A percentile compares a stretch with the other conserved stretches of the same genome.
phyloP scores from a whole-genome alignment of 1,140 invertebrate species.

The Drosophila ambigua region DNA sequence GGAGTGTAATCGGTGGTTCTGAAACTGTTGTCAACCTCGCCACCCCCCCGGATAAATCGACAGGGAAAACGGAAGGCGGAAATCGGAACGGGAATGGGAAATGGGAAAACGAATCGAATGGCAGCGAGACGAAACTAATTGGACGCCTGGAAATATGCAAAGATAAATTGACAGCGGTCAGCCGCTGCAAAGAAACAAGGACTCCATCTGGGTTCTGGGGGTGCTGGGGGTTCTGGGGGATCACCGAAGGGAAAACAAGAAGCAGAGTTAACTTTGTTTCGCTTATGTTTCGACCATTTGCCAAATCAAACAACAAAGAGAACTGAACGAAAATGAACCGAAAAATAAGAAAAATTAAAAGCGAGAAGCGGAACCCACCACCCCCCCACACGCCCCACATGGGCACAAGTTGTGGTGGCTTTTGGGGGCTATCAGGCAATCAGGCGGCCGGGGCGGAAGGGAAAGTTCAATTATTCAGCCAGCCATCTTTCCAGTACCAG shows the following conservation, averaged over 20 bases:
- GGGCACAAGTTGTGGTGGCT: constrained; percentile 3
- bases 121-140: constrained; percentile 77
- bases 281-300: constrained; percentile 61
- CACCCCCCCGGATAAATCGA: constrained; percentile 1
- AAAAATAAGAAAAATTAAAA: constrained; percentile 34
- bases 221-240: not conserved
- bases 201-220: too few relatives aligned
- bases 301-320: constrained; percentile 53
- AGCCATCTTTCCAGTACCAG: constrained; percentile 10
- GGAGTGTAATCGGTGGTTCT: constrained; percentile 56
- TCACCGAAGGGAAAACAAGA: constrained; percentile 15
- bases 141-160: constrained; percentile 72
- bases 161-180: constrained; percentile 72
- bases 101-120: constrained; percentile 56
- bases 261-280: constrained; percentile 49
- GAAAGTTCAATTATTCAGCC: constrained; percentile 77
- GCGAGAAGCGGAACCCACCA: constrained; percentile 11
- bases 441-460: constrained; percentile 69
- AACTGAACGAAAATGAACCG: constrained; percentile 8
- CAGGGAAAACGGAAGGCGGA: constrained; percentile 13
- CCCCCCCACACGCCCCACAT: not conserved
- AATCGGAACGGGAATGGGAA: constrained; percentile 15
- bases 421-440: constrained; percentile 48
- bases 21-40: constrained; percentile 55
- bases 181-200: constrained; percentile 32